Percentiles rank a stretch among this genome's conserved stretches.
phyloP scores from a whole-genome alignment of 2,797 vertebrate genomes.

The Molossus molossus region DNA sequence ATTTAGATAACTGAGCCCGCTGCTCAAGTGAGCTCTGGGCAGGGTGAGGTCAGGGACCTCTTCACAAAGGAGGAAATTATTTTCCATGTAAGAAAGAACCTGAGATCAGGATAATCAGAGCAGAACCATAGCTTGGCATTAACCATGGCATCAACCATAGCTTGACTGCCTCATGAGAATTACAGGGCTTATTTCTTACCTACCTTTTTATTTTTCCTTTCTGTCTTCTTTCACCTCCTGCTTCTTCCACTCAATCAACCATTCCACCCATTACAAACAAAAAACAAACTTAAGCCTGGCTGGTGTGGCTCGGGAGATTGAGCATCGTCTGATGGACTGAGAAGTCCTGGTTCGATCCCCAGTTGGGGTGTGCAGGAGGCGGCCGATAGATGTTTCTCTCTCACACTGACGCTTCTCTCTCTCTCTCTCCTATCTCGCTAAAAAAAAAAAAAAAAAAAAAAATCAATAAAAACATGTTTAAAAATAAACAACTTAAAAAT shows the following conservation, averaged over 20 bases:
- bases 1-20: neutral
- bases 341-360: no score
- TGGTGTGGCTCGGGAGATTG: no score
- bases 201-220: neutral
- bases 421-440: no score
- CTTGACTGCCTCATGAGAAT: neutral
- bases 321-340: no score
- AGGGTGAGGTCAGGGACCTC: neutral
- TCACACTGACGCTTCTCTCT: no score
- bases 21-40: neutral
- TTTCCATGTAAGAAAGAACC: neutral
- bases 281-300: neutral
- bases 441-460: no score
- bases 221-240: neutral
- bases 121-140: neutral
- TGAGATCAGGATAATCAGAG: no score
- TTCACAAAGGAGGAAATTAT: neutral
- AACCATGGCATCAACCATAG: neutral
- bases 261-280: neutral
- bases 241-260: neutral
- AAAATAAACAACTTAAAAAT: neutral
- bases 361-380: no score
- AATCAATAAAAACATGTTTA: neutral
- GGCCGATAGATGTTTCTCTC: no score
- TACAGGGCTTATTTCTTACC: neutral